These are phyloP conservation scores for Smittia aterrima DNA, from an alignment of 2,888 invertebrate species.

Conservation along the genomic window DNA sequence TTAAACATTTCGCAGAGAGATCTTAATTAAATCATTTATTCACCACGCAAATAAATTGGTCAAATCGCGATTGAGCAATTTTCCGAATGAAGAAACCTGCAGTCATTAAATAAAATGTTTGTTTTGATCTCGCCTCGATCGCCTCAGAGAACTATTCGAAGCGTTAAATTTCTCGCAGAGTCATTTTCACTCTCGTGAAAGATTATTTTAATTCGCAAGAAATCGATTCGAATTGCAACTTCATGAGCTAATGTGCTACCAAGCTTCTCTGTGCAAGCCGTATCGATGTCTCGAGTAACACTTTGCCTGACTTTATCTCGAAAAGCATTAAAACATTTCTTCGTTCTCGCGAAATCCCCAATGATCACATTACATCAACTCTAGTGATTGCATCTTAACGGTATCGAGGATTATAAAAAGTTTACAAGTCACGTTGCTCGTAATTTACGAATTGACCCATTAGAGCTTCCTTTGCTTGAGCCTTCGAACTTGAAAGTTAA, in stretches of 20 bases:
- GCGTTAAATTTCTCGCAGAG: conserved; percentile 24
- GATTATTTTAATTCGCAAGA: conserved; percentile 6
- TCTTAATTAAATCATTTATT: conserved; percentile 25
- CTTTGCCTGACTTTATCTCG: neutral
- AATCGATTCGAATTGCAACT: conserved; percentile 12
- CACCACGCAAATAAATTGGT: conserved; percentile 10
- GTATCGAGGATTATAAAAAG: neutral
- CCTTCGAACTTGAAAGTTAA: neutral
- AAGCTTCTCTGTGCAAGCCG: neutral
- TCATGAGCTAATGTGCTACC: neutral
- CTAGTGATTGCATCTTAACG: conserved; percentile 6
- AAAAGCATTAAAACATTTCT: conserved; percentile 9
- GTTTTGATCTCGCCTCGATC: conserved; percentile 23
- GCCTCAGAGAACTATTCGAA: neutral
- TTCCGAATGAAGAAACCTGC: conserved; percentile 30
- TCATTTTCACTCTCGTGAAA: neutral
- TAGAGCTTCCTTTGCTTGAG: neutral
- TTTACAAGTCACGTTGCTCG: no score
- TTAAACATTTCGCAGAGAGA: conserved; percentile 3
- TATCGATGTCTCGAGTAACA: conserved; percentile 8
- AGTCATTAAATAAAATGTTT: conserved; percentile 3
- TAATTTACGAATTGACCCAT: no score
- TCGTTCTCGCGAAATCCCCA: neutral
- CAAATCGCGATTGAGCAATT: conserved; percentile 27
- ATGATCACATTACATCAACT: conserved; percentile 4